Evolutionary conservation across 2,888 invertebrate species (phyloP).

Genomic region (Eilema depressum): DNA sequence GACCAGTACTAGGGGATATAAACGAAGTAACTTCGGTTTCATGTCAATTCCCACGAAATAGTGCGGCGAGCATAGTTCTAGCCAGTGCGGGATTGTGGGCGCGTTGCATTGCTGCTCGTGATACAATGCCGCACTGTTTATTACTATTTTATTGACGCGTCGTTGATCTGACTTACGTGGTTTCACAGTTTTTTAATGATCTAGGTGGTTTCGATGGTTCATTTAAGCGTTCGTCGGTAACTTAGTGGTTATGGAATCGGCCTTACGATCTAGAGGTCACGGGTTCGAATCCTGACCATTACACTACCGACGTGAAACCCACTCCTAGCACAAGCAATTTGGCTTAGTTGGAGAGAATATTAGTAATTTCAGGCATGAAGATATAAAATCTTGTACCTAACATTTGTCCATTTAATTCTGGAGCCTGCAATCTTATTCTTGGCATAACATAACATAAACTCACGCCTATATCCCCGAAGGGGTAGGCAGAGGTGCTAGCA

Average conservation of each 20-base stretch:
- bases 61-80: conserved; percentile 46
- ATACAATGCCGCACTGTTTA: conserved; percentile 39
- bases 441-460: too few species aligned
- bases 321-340: too few species aligned
- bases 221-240: too few species aligned
- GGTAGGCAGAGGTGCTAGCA: too few species aligned
- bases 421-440: background rate
- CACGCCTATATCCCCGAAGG: too few species aligned
- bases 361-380: too few species aligned
- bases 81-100: conserved; percentile 37
- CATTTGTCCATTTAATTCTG: background rate
- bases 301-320: too few species aligned
- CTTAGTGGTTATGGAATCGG: too few species aligned
- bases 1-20: conserved; percentile 30
- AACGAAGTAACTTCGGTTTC: conserved; percentile 42
- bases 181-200: conserved; percentile 30
- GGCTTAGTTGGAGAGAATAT: too few species aligned
- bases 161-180: conserved; percentile 19
- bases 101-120: conserved; percentile 17
- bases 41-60: conserved; percentile 49
- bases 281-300: too few species aligned
- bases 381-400: background rate
- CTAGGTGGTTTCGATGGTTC: background rate
- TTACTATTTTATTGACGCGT: conserved; percentile 40
- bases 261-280: too few species aligned